These are phyloP conservation scores for Furcifer pardalis DNA, from an alignment of 2,797 vertebrate genomes.

Conservation along the genomic window DNA sequence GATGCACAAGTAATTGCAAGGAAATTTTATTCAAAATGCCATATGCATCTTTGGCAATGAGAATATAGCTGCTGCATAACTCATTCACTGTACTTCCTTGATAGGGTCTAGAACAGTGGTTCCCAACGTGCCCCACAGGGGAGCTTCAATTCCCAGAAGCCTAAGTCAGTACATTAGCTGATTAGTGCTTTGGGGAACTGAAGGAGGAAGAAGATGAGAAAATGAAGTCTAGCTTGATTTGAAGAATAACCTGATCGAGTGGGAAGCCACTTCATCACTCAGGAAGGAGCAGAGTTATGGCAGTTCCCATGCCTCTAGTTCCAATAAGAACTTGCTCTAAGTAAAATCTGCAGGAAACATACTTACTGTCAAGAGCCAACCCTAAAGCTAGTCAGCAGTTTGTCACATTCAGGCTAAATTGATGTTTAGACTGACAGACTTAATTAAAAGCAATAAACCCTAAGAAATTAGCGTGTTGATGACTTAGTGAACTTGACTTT, in stretches of 20 bases:
- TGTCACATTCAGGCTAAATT: slow-evolving; percentile 25
- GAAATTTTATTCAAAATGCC: background rate
- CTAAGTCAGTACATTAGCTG: no score
- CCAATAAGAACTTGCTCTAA: background rate
- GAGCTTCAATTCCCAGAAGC: no score
- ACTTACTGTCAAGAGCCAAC: background rate
- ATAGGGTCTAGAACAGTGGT: no score
- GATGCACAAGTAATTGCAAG: background rate
- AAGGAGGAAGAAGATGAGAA: no score
- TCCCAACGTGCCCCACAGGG: no score
- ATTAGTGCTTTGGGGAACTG: no score
- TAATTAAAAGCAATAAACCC: slow-evolving; percentile 39
- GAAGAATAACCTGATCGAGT: background rate
- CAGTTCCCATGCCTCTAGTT: background rate
- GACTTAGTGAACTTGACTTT: slow-evolving; percentile 55
- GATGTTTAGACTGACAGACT: slow-evolving; percentile 44
- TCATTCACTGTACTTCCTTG: no score
- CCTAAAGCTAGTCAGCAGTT: slow-evolving; percentile 6
- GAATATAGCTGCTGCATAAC: background rate
- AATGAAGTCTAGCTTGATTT: background rate
- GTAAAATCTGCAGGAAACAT: slow-evolving; percentile 14
- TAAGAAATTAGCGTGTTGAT: slow-evolving; percentile 43
- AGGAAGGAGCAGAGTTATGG: background rate
- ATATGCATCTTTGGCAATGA: no score
- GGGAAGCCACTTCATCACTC: background rate